phyloP scores from a whole-genome alignment of 35 echinoderm and acorn worm species.

The Apostichopus parvimensis region DNA sequence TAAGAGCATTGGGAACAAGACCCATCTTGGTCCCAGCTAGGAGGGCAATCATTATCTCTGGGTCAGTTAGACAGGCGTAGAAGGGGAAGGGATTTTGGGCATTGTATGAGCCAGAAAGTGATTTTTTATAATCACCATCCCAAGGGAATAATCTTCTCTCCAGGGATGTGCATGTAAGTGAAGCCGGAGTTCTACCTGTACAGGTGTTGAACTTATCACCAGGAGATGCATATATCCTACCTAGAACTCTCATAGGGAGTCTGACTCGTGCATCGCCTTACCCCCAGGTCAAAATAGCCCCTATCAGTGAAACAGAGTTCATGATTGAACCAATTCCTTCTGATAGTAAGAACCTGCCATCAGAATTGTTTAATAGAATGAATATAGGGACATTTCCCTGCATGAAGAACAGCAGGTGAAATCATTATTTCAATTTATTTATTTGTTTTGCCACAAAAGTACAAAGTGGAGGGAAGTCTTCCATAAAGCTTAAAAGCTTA shows the following conservation, averaged over 20 bases:
- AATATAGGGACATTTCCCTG: no score
- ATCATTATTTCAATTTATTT: background rate
- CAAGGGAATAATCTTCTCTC: background rate
- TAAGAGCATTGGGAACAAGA: background rate
- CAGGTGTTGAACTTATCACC: background rate
- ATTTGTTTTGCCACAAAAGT: no score
- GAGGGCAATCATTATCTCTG: background rate
- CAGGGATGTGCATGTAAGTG: background rate
- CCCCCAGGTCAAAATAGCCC: no score
- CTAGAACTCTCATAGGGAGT: background rate
- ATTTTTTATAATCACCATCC: slow-evolving; percentile 7
- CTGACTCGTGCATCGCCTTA: no score
- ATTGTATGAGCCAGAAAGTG: background rate
- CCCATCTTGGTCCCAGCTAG: background rate
- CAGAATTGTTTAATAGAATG: no score
- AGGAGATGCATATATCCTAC: background rate
- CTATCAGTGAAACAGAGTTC: no score
- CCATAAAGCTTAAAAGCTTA: no score
- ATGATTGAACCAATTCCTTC: no score
- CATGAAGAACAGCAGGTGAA: background rate
- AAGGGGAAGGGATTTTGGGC: background rate
- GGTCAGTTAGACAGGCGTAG: background rate
- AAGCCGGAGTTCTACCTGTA: background rate
- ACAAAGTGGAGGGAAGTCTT: no score
- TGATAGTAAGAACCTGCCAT: background rate